Evolutionary conservation across 2,797 vertebrate genomes (phyloP), one percentile per base, ranked within the genome.

Genomic region (Micromesistius poutassou): DNA sequence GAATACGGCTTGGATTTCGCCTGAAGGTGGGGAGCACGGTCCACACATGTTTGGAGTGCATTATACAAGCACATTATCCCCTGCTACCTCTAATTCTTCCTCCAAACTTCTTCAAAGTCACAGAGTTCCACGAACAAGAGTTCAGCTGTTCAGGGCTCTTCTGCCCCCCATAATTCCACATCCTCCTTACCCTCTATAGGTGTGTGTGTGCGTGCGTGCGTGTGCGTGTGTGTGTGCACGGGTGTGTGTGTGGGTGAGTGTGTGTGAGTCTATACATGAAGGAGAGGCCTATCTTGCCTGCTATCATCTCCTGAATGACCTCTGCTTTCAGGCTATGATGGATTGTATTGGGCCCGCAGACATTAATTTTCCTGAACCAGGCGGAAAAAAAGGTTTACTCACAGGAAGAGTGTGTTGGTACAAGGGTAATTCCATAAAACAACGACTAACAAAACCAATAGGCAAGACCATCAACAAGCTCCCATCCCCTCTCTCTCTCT

Each of bases 221-320:
- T 42, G 40, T 42, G 10, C 13, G 40, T 42, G 40, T 42, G 40
- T 9, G 40, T 9, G 66, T 9, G 66, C 73, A 46, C 83, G 73
- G 78, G 73, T 79, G 73, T 70, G 72, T 76, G 76, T 81, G 76
- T 81, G 75, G 71, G 71, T 81, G 75, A 82, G 79, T 86, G 85
- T 82, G 86, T 88, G 88, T 79, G 42, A 55, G 46, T 31, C 42
- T 31, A 66, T 70, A 80, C 83, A 81, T 87, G 87, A 87, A 90
- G 83, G 78, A 88, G 91, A 92, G 89, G n/a, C n/a, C n/a, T n/a
- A 94, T 94, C 93, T 93, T 88, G 87, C 91, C 90, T 92, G 90
- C 91, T 93, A 94, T 94, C 93, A 92, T 94, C 94, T 95, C 91
- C 93, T 93, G 91, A 93, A 94, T 94, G 94, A 94, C 94, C 94